phyloP scores from a whole-genome alignment of 2,797 vertebrate species.

The Craterocephalus amniculus region DNA sequence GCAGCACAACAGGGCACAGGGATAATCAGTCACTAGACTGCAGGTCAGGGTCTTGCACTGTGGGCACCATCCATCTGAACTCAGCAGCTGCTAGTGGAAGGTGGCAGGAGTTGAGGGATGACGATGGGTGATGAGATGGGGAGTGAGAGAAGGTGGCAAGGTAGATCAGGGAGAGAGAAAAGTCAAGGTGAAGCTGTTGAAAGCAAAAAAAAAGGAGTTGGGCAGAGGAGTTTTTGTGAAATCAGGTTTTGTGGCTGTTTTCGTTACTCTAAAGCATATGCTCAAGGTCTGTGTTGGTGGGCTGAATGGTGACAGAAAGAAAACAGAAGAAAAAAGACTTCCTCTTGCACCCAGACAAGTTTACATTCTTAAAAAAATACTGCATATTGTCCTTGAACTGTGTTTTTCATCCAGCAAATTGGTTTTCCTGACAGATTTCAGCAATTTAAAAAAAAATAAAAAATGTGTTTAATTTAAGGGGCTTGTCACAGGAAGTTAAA shows the following conservation, averaged over 20 bases:
- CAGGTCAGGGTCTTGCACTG: slow-evolving; percentile 75
- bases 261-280: slow-evolving; percentile 30
- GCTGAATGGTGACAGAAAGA: slow-evolving; percentile 46
- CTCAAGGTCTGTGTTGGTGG: slow-evolving; percentile 54
- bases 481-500: not conserved
- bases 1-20: slow-evolving; percentile 62
- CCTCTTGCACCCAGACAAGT: slow-evolving; percentile 46
- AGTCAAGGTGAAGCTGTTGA: slow-evolving; percentile 69
- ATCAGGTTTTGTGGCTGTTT: slow-evolving; percentile 34
- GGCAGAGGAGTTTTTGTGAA: slow-evolving; percentile 30
- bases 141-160: slow-evolving; percentile 20
- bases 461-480: not conserved
- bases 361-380: slow-evolving; percentile 42
- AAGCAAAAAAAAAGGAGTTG: slow-evolving; percentile 34
- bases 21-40: slow-evolving; percentile 80
- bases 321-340: slow-evolving; percentile 48
- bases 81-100: slow-evolving; percentile 74
- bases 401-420: not conserved
- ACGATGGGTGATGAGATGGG: slow-evolving; percentile 35
- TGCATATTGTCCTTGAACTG: slow-evolving; percentile 38
- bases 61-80: slow-evolving; percentile 79
- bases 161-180: slow-evolving; percentile 44
- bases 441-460: too few species aligned
- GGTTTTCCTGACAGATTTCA: not conserved
- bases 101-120: slow-evolving; percentile 37